Percentiles rank a stretch among this genome's conserved stretches.
phyloP scores from a whole-genome alignment of 2,797 vertebrate species.

The Gymnocypris eckloni region DNA sequence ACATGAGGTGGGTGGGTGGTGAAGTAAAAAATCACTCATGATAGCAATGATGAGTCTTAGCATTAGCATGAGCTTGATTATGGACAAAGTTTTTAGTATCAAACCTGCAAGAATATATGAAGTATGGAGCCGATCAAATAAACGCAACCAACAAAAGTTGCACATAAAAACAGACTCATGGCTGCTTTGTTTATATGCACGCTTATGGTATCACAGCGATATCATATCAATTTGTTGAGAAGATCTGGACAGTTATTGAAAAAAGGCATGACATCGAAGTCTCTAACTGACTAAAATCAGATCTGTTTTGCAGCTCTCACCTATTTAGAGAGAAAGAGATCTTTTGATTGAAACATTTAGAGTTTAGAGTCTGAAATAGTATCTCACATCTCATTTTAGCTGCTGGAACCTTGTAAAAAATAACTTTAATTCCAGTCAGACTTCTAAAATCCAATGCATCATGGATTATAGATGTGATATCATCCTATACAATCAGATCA shows the following conservation, averaged over 20 bases:
- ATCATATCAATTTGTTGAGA: background rate
- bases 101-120: background rate
- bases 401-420: background rate
- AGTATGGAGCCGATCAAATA: conserved; percentile 7
- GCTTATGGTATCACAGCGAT: conserved; percentile 15
- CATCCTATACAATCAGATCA: background rate
- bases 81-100: conserved; percentile 24
- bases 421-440: background rate
- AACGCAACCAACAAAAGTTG: background rate
- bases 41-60: conserved; percentile 65
- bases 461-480: background rate
- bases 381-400: background rate
- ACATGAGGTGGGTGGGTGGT: background rate
- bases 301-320: background rate
- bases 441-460: background rate
- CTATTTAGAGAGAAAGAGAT: background rate
- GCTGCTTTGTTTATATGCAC: conserved; percentile 7
- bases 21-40: conserved; percentile 56
- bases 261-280: background rate
- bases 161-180: background rate
- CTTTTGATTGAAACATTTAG: background rate
- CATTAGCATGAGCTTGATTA: conserved; percentile 68
- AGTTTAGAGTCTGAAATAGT: background rate
- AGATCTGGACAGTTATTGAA: conserved; percentile 24
- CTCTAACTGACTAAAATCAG: conserved; percentile 37